Percentiles rank a stretch among this genome's conserved stretches.
These are phyloP conservation scores for Corythaixoides concolor DNA, from an alignment of 2,113 vertebrate species.

Conservation along the genomic window DNA sequence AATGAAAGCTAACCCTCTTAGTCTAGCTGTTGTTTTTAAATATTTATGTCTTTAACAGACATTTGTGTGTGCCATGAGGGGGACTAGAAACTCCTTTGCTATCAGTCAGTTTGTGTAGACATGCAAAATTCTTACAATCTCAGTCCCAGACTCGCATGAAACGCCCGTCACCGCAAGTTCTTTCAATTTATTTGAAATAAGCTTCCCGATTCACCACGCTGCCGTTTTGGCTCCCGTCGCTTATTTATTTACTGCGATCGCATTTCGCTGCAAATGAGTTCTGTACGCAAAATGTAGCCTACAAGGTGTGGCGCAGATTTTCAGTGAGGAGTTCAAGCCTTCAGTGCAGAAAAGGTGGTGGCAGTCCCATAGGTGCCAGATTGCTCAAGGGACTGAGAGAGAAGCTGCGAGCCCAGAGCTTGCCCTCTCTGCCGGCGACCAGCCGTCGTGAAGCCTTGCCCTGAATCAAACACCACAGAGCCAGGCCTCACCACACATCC, in stretches of 20 bases:
- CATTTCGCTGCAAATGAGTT: background rate
- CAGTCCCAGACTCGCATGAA: slow-evolving; percentile 9
- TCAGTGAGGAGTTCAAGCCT: background rate
- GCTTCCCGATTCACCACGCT: background rate
- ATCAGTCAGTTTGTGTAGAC: slow-evolving; percentile 73
- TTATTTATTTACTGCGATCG: slow-evolving; percentile 5
- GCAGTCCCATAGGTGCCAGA: background rate
- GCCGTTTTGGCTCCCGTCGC: background rate
- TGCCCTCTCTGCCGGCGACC: background rate
- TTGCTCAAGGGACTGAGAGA: slow-evolving; percentile 28
- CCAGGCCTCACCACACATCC: fast-evolving
- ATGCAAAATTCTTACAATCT: slow-evolving; percentile 66
- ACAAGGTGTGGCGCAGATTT: slow-evolving; percentile 1
- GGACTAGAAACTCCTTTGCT: slow-evolving; percentile 79
- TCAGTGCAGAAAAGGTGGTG: background rate
- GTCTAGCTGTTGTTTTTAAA: slow-evolving; percentile 83
- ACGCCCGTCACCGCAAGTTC: background rate
- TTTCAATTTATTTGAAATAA: background rate
- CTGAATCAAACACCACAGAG: background rate
- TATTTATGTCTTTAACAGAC: slow-evolving; percentile 83
- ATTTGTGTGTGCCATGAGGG: slow-evolving; percentile 69
- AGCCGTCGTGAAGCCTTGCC: background rate
- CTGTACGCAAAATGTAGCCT: background rate
- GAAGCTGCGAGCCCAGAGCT: slow-evolving; percentile 20
- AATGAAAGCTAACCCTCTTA: slow-evolving; percentile 78